Base-by-base conservation (phyloP, 2,113 vertebrate species). In the Nesogale talazaci region DNA sequence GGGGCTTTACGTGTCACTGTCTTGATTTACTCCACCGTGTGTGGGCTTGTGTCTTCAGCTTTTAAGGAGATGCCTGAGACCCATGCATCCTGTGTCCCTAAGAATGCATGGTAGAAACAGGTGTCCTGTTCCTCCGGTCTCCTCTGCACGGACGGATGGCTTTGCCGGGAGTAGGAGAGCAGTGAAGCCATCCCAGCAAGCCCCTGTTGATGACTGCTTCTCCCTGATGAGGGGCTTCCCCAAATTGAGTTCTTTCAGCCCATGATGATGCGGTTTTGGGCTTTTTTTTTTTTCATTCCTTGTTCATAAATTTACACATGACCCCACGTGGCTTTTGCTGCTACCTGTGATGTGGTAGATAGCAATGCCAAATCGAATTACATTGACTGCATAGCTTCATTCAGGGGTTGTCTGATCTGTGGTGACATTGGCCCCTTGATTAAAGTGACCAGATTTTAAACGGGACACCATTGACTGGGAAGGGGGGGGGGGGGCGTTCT, bases 71-170 rank as follows among this genome's bases (percentile, higher is more conserved):
- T 4, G 19, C 16, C 19, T 2, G 3, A 81, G 40, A 34, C 15
- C 0, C 52, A 2, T 12, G 4, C 23, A 31, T 9, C 14, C 29
- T 7, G 4, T 29, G 11, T 31, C 15, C 22, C 40, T 6, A 6
- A 9, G 0, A 56, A 16, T 1, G 6, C 2, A 7, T 12, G 0
- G 0, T 12, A 4, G 36, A n/a, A 15, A 20, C 2, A 12, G 8
- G 7, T 0, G 1, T 17, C 3, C 10, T n/a, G 63, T 2, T 0
- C 56, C 22, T 3, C 65, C 22, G 3, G 59, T 61, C 59, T 6
- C 59, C 59, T 61, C 59, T 19, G 12, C 59, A n/a, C 10, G 29
- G 61, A 8, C 0, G 25, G 61, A 8, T 0, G 0, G 25, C 67
- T 23, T 56, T 1, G 4, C n/a, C 23, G 63, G 31, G 22, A 40